phyloP scores from a whole-genome alignment of 1,140 invertebrate species.

The Drosophila littoralis region DNA sequence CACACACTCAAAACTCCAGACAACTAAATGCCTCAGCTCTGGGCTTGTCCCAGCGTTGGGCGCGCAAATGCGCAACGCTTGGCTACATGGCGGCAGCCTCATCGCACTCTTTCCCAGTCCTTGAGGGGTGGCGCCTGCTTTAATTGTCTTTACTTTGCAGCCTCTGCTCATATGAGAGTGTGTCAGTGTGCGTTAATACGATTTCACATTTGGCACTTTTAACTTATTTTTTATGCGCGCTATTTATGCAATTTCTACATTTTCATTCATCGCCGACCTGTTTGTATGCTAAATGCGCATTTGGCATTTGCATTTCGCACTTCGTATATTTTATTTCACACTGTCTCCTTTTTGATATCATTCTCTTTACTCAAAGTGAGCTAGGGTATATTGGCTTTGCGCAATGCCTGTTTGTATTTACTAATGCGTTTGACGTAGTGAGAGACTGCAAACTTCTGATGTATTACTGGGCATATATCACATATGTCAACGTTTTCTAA shows the following conservation, averaged over 20 bases:
- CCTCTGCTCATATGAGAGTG: slow-evolving; percentile 4
- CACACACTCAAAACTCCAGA: slow-evolving; percentile 2
- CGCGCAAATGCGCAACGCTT: slow-evolving; percentile 48
- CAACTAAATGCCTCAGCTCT: slow-evolving; percentile 2
- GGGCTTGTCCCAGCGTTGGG: slow-evolving; percentile 46
- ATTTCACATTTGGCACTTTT: slow-evolving; percentile 69
- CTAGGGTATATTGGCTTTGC: too few relatives aligned
- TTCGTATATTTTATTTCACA: neutral
- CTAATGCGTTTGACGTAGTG: too few relatives aligned
- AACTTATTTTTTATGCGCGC: slow-evolving; percentile 69
- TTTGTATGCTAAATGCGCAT: slow-evolving; percentile 55
- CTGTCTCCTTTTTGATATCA: neutral
- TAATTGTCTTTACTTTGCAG: slow-evolving; percentile 62
- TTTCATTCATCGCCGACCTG: slow-evolving; percentile 60
- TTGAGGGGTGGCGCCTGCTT: slow-evolving; percentile 34
- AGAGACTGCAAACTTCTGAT: too few relatives aligned
- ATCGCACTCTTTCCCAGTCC: neutral
- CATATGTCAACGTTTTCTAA: too few relatives aligned
- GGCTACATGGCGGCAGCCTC: slow-evolving; percentile 29
- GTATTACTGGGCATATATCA: too few relatives aligned
- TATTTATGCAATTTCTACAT: slow-evolving; percentile 77
- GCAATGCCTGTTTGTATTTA: too few relatives aligned
- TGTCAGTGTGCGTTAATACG: slow-evolving; percentile 52
- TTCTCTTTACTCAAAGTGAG: neutral
- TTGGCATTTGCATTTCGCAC: slow-evolving; percentile 66